These are phyloP conservation scores for Lerema accius DNA, from an alignment of 1,140 invertebrate genomes.

Conservation along the genomic window DNA sequence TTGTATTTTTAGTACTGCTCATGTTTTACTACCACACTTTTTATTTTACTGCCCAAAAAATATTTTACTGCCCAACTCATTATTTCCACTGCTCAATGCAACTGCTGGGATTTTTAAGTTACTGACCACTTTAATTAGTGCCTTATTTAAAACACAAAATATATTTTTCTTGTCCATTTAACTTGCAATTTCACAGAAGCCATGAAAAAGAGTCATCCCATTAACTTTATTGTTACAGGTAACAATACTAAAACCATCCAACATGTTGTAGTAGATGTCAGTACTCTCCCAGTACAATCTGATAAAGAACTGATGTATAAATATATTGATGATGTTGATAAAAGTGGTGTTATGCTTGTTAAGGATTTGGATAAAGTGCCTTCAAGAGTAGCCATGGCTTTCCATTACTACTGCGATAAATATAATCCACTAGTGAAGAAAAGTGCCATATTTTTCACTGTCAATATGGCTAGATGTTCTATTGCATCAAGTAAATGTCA, in stretches of 20 bases:
- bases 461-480: conserved; percentile 65
- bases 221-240: too few species aligned
- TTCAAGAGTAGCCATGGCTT: conserved; percentile 77
- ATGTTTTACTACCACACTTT: too few species aligned
- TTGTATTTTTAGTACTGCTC: too few species aligned
- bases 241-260: conserved; percentile 49
- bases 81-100: too few species aligned
- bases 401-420: conserved; percentile 83
- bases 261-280: conserved; percentile 52
- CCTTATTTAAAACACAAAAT: too few species aligned
- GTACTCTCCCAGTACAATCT: conserved; percentile 53
- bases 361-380: conserved; percentile 75
- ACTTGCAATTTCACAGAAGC: too few species aligned
- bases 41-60: too few species aligned
- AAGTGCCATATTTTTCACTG: conserved; percentile 81
- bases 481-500: conserved; percentile 46
- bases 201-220: too few species aligned
- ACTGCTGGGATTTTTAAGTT: too few species aligned
- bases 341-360: conserved; percentile 74
- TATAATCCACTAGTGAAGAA: conserved; percentile 75
- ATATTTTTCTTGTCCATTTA: too few species aligned
- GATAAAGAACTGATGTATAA: conserved; percentile 71
- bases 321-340: conserved; percentile 57
- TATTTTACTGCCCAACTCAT: too few species aligned
- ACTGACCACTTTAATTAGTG: too few species aligned